phyloP scores from a whole-genome alignment of 1,140 invertebrate species.

The Bombus superbus region DNA sequence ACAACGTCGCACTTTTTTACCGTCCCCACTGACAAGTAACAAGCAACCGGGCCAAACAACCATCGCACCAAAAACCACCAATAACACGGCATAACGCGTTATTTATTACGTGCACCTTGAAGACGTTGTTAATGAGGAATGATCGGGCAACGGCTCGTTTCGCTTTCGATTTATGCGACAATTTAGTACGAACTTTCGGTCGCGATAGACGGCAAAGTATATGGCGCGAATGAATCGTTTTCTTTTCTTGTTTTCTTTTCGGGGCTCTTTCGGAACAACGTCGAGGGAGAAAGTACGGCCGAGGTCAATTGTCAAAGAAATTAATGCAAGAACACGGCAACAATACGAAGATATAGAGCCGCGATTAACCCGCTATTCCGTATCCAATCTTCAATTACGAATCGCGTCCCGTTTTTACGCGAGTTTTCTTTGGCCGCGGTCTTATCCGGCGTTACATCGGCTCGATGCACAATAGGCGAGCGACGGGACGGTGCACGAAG shows the following conservation, averaged over 20 bases:
- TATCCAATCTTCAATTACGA: conserved; percentile 40
- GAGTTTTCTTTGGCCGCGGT: too few species aligned
- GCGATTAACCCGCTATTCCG: conserved; percentile 27
- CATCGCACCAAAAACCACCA: background rate
- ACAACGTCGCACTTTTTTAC: background rate
- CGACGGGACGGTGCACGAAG: conserved; percentile 19
- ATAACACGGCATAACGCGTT: conserved; percentile 2
- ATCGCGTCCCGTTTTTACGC: conserved; percentile 13
- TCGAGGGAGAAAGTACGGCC: background rate
- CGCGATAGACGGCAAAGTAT: too few species aligned
- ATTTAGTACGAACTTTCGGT: background rate
- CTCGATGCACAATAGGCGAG: conserved; percentile 40
- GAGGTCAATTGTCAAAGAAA: conserved; percentile 39
- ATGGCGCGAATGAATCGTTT: too few species aligned
- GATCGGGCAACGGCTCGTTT: background rate
- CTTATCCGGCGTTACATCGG: conserved; percentile 36
- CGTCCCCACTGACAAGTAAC: conserved; percentile 1
- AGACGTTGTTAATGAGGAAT: background rate
- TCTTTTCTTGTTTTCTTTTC: too few species aligned
- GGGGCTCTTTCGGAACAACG: too few species aligned
- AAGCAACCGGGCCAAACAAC: conserved; percentile 4
- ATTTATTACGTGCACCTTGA: background rate
- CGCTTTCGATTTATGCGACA: background rate
- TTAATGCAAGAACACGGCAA: conserved; percentile 32
- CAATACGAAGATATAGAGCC: conserved; percentile 37